Base-by-base conservation (phyloP, 1,140 invertebrate species). In the Drosophila auraria region DNA sequence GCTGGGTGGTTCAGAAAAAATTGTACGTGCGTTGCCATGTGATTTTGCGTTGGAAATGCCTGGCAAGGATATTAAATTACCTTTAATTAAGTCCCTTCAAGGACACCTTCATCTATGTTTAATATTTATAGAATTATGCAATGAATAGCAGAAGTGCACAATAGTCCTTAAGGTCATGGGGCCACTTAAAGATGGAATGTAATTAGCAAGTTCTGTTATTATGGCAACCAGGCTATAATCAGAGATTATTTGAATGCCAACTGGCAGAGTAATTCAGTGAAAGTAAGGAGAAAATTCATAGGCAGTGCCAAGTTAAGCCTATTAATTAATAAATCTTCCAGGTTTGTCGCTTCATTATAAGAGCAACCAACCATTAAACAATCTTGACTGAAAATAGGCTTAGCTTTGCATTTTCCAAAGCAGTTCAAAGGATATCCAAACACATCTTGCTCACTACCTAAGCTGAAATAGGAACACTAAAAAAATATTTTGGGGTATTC, bases 241-340 rank as follows among this genome's bases (percentile, higher is more conserved):
- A 27, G 27, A 7, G 27, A 64, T 44, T 64, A 36, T 44, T 8
- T 40, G 33, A 5, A 6, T 27, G 12, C 20, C 20, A 36, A 44
- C 27, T 66, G 6, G 11, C 40, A 12, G 4, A 23, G 66, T 45
- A 40, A 71, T 38, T 27, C 40, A 6, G 6, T 44, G 15, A 11
- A 45, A 66, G 38, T 44, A 15, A 20, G 9, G 36, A 7, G 25
- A 11, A 42, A 30, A 51, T 33, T 66, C 45, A 64, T 69, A 49
- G 50, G 33, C 33, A 70, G 14, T 20, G 23, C 5, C 15, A 25
- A 33, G 30, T 68, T 71, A 71, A 71, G 62, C 63, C 23, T 68
- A 54, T 71, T 71, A 71, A 54, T 40, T 56, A 45, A 15, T 38
- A 66, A 70, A 36, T 66, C 38, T 2, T 2, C 38, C 50, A 20